phyloP scores from a whole-genome alignment of 1,140 invertebrate genomes.

The Pseudomyrmex flavicornis region DNA sequence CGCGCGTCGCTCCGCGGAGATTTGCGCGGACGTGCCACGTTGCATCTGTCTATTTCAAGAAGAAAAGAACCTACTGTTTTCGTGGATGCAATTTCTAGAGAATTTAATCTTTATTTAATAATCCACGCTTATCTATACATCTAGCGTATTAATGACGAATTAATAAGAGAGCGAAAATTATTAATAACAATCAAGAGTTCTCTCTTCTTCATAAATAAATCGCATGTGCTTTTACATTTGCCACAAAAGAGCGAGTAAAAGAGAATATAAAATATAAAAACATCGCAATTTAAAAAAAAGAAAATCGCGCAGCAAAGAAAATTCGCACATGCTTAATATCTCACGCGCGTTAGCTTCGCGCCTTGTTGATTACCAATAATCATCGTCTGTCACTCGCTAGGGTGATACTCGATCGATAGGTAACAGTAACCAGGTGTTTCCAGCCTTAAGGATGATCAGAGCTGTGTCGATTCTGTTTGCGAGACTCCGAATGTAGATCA shows the following conservation, averaged over 20 bases:
- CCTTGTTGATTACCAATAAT: constrained; percentile 24
- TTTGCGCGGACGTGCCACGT: constrained; percentile 70
- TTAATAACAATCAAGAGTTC: neutral
- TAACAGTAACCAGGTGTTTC: constrained; percentile 68
- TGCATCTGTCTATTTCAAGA: constrained; percentile 67
- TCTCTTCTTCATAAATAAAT: neutral
- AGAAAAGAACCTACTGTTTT: constrained; percentile 61
- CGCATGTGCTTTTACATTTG: neutral
- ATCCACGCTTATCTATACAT: too few species aligned
- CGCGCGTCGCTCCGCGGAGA: constrained; percentile 76
- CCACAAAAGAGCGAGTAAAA: neutral
- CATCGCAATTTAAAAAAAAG: neutral
- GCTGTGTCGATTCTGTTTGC: constrained; percentile 63
- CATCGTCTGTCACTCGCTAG: constrained; percentile 14
- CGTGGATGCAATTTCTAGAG: neutral
- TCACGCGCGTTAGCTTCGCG: neutral
- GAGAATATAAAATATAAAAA: neutral
- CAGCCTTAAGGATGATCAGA: constrained; percentile 63
- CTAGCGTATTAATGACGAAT: neutral
- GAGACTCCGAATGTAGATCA: constrained; percentile 66
- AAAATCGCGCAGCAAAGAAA: too few species aligned
- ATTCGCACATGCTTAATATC: neutral
- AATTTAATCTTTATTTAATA: neutral
- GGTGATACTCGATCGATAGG: constrained; percentile 32
- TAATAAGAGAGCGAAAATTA: neutral